These are phyloP conservation scores for Monochamus saltuarius DNA, from an alignment of 1,140 invertebrate species.

Conservation along the genomic window DNA sequence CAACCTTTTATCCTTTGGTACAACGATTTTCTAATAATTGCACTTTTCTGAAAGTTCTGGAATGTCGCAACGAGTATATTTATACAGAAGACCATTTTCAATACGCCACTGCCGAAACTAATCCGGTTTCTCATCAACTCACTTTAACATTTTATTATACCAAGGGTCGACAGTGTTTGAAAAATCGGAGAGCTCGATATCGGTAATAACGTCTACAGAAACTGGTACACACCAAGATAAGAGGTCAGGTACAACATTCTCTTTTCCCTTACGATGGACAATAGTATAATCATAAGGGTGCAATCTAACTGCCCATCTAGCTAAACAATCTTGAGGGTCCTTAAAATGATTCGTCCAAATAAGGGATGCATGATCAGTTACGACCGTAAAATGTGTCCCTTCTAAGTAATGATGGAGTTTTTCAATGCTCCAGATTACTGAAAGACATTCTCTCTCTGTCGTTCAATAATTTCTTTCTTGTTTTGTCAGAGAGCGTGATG, in stretches of 20 bases:
- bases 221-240: conserved; percentile 27
- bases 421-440: conserved; percentile 52
- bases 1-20: conserved; percentile 25
- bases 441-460: conserved; percentile 55
- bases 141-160: conserved; percentile 17
- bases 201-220: conserved; percentile 2
- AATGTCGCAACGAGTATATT: conserved; percentile 10
- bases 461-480: conserved; percentile 53
- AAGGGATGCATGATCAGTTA: conserved; percentile 55
- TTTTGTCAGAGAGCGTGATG: conserved; percentile 22
- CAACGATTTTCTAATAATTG: conserved; percentile 37
- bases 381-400: conserved; percentile 51
- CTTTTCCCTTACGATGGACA: conserved; percentile 46
- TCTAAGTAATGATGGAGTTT: conserved; percentile 52
- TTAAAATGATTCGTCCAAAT: conserved; percentile 52
- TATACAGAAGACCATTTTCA: conserved; percentile 22
- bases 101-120: conserved; percentile 23
- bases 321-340: conserved; percentile 50
- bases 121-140: conserved; percentile 16
- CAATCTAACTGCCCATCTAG: conserved; percentile 51
- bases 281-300: conserved; percentile 52
- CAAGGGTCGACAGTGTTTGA: conserved; percentile 5
- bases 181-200: neutral
- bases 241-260: conserved; percentile 28
- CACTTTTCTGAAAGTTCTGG: neutral